A percentile compares a stretch with the other conserved stretches of the same genome.
These are phyloP conservation scores for Lytechinus variegatus DNA, from an alignment of 35 echinoderm and acorn worm species.

Conservation along the genomic window DNA sequence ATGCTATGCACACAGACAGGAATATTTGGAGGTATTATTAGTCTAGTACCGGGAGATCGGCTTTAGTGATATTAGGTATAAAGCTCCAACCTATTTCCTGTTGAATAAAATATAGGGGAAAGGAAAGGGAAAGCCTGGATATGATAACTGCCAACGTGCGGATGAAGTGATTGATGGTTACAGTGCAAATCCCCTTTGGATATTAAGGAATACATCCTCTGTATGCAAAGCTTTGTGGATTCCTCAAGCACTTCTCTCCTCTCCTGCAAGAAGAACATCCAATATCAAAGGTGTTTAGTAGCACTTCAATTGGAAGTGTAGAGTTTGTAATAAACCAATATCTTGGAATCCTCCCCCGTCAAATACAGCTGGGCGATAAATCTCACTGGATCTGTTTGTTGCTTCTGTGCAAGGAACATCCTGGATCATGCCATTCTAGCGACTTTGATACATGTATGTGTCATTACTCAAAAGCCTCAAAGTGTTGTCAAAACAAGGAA, in stretches of 20 bases:
- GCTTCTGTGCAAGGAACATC: not conserved
- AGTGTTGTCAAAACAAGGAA: not conserved
- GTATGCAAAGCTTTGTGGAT: not conserved
- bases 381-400: not conserved
- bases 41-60: not conserved
- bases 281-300: not conserved
- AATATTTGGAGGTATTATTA: not conserved
- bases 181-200: not conserved
- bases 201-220: not conserved
- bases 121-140: slow-evolving; percentile 9
- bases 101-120: not conserved
- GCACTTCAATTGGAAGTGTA: not conserved
- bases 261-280: not conserved
- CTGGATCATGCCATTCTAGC: not conserved
- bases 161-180: not conserved
- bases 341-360: not conserved
- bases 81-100: not conserved
- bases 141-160: not conserved
- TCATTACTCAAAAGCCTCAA: not conserved
- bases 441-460: not conserved
- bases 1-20: not conserved
- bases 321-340: not conserved
- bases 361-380: not conserved
- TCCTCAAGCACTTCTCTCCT: not conserved
- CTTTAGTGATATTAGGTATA: not conserved